Conservation (phyloP, 2,888 invertebrate genomes). For the Micoletzkya japonica region DNA sequence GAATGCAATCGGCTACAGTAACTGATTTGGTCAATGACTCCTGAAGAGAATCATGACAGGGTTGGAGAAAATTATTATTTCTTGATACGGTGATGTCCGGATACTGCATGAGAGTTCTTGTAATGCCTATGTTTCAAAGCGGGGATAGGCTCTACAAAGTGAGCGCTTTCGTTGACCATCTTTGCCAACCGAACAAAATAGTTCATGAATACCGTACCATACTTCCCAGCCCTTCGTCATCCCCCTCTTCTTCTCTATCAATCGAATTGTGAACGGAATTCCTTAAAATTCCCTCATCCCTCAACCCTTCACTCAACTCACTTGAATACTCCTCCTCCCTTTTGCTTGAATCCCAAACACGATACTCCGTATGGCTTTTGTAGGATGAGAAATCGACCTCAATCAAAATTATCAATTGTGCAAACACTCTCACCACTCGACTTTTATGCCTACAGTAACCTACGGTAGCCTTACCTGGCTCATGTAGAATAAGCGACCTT, state of each 20-base stretch:
- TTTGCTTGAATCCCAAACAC: conserved; percentile 27
- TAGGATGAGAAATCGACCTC: conserved; percentile 26
- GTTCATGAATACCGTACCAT: not conserved
- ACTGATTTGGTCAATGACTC: conserved; percentile 8
- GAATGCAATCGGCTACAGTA: conserved; percentile 26
- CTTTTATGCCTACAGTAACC: not conserved
- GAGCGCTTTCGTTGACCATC: too few relatives aligned
- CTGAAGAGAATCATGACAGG: not conserved
- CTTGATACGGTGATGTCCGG: not conserved
- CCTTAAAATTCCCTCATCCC: not conserved
- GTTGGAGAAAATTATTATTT: not conserved
- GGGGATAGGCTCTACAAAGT: too few relatives aligned
- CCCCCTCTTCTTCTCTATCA: not conserved
- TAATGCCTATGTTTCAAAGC: not conserved
- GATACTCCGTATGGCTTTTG: conserved; percentile 29
- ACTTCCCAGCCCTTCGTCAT: not conserved
- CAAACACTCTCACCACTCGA: not conserved
- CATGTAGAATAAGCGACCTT: conserved; percentile 23
- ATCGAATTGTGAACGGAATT: conserved; percentile 21
- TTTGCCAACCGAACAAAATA: not conserved
- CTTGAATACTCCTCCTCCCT: conserved; percentile 27
- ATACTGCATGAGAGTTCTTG: not conserved
- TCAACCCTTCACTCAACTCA: not conserved
- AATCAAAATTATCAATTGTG: not conserved
- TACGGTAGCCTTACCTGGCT: conserved; percentile 16